A percentile compares a stretch with the other conserved stretches of the same genome.
Evolutionary conservation across 2,888 invertebrate species (phyloP).

Genomic region (Hypomecis punctinalis): DNA sequence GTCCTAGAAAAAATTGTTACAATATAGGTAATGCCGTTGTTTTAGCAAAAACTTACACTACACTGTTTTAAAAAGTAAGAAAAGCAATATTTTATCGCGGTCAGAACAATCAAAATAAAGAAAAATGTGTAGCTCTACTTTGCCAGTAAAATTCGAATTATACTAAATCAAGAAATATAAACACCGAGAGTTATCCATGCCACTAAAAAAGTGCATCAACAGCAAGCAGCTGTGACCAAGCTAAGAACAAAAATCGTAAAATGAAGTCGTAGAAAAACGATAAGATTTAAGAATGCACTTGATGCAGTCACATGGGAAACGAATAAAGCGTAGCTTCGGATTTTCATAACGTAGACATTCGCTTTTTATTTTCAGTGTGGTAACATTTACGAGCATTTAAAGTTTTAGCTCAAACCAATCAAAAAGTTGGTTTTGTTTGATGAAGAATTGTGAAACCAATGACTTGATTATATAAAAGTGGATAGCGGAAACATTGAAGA

Average conservation of each 20-base stretch:
- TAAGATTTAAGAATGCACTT: slow-evolving; percentile 9
- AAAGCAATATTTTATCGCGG: no score
- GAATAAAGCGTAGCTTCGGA: slow-evolving; percentile 17
- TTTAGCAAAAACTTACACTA: no score
- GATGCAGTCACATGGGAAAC: slow-evolving; percentile 1
- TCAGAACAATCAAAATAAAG: no score
- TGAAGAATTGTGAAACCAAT: slow-evolving; percentile 16
- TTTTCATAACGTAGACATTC: slow-evolving; percentile 16
- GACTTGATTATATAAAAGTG: background rate
- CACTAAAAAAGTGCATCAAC: no score
- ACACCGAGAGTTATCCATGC: no score
- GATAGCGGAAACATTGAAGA: background rate
- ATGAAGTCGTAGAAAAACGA: background rate
- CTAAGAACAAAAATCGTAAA: slow-evolving; percentile 6
- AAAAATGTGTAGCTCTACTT: no score
- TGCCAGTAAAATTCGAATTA: no score
- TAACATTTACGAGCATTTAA: slow-evolving; percentile 29
- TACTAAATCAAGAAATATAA: no score
- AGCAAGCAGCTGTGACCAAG: background rate
- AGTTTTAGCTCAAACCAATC: slow-evolving; percentile 25
- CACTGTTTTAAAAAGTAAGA: no score
- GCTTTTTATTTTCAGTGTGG: slow-evolving; percentile 20
- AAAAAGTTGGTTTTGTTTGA: slow-evolving; percentile 15
- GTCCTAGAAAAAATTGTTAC: no score
- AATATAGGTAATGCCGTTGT: no score